Conservation (phyloP, 1,140 invertebrate species). For the Drosophila nigromelanica region DNA sequence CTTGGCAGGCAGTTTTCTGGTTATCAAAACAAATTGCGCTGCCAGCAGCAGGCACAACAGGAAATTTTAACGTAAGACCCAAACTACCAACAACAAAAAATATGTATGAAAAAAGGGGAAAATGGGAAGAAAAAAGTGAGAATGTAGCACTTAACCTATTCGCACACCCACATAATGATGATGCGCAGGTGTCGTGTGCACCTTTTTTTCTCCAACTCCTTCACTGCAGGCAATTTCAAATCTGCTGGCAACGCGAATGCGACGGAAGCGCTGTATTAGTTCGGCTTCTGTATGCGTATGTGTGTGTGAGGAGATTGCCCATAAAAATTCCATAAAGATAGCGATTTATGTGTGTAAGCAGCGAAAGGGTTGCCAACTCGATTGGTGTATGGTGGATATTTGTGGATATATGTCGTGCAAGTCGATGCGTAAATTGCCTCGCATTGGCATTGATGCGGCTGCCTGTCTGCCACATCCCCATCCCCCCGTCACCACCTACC, state of each 20-base stretch:
- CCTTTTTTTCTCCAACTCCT: constrained; percentile 47
- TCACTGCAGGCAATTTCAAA: constrained; percentile 40
- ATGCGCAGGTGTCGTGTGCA: constrained; percentile 74
- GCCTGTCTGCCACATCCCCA: constrained; percentile 13
- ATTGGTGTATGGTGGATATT: constrained; percentile 17
- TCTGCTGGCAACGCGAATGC: constrained; percentile 34
- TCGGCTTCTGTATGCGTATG: constrained; percentile 13
- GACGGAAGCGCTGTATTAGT: constrained; percentile 76
- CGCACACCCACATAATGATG: constrained; percentile 73
- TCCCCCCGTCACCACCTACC: no score
- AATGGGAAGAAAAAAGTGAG: constrained; percentile 12
- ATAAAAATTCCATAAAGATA: constrained; percentile 84
- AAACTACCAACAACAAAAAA: constrained; percentile 27
- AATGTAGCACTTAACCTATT: constrained; percentile 68
- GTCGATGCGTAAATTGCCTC: constrained; percentile 71
- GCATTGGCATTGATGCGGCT: constrained; percentile 63
- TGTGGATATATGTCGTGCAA: constrained; percentile 8
- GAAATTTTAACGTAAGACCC: constrained; percentile 64
- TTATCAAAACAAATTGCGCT: constrained; percentile 75
- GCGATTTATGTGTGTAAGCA: constrained; percentile 74
- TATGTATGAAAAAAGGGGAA: not conserved
- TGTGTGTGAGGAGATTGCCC: constrained; percentile 77
- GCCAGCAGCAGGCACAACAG: constrained; percentile 56
- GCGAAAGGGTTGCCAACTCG: constrained; percentile 73
- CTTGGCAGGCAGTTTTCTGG: constrained; percentile 56